Conservation (phyloP, 2,113 vertebrate species). For the Clupea harengus region DNA sequence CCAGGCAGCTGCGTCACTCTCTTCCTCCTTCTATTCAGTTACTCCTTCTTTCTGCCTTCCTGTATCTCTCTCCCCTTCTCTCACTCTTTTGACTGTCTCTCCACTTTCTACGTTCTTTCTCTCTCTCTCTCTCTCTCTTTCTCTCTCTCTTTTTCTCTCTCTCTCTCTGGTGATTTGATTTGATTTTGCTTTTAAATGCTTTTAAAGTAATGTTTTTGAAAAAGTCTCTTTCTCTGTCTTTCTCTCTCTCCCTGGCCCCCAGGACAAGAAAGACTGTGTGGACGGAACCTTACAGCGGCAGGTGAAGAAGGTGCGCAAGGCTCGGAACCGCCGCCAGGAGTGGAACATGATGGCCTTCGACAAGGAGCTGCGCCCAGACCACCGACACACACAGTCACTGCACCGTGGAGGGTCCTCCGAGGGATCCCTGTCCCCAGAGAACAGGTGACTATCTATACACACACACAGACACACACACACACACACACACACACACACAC, state of each 20-base stretch:
- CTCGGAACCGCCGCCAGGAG: constrained; percentile 96
- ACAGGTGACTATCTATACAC: constrained; percentile 80
- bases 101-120: no score
- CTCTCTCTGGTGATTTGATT: not conserved
- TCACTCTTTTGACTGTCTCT: not conserved
- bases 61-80: not conserved
- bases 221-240: not conserved
- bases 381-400: constrained; percentile 88
- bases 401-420: constrained; percentile 92
- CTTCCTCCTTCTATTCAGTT: not conserved
- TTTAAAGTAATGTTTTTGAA: no score
- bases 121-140: no score
- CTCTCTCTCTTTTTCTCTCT: not conserved
- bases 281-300: constrained; percentile 95
- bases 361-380: constrained; percentile 97
- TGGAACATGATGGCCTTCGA: constrained; percentile 99
- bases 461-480: not conserved
- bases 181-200: not conserved
- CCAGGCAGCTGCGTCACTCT: not conserved
- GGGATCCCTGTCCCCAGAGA: constrained; percentile 94
- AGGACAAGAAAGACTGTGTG: constrained; percentile 93
- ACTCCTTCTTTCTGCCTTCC: not conserved
- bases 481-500: not conserved
- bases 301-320: constrained; percentile 99
- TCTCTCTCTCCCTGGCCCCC: not conserved